These are phyloP conservation scores for Archegozetes longisetosus DNA, from an alignment of 1,140 invertebrate species.

Conservation along the genomic window DNA sequence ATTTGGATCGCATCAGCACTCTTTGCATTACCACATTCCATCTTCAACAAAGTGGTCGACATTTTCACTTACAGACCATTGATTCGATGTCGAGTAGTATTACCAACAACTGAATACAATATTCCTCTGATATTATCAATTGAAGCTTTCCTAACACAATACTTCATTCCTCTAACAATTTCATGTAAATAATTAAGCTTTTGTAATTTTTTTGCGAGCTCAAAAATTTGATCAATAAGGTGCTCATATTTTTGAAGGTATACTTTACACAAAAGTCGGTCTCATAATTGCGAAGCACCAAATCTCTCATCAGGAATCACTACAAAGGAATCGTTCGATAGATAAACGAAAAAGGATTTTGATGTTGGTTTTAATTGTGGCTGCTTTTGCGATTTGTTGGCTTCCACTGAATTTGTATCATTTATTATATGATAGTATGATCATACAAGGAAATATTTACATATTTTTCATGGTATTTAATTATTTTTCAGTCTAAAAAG, in stretches of 20 bases:
- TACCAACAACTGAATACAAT: neutral
- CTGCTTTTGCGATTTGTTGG: constrained; percentile 37
- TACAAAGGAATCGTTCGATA: constrained; percentile 8
- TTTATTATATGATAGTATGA: constrained; percentile 35
- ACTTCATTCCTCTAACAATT: neutral
- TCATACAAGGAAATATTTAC: constrained; percentile 69
- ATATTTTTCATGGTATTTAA: constrained; percentile 67
- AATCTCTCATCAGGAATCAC: constrained; percentile 12
- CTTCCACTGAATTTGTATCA: constrained; percentile 34
- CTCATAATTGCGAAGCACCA: neutral
- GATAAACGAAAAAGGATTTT: neutral
- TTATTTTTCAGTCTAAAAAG: neutral
- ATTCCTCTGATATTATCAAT: neutral
- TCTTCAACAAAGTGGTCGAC: constrained; percentile 38
- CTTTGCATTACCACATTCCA: constrained; percentile 75
- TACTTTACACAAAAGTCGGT: constrained; percentile 3
- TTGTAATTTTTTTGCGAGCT: constrained; percentile 31
- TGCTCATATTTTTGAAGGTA: constrained; percentile 31
- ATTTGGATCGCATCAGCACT: constrained; percentile 79
- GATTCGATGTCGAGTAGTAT: neutral
- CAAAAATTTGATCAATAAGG: constrained; percentile 37
- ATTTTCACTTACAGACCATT: neutral
- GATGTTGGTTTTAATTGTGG: constrained; percentile 22
- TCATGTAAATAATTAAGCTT: constrained; percentile 14
- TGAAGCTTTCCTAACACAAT: neutral